Conservation (phyloP, 30 jellyfish, hydroid and myxozoan species). For the Aurelia aurita complex sp. Pacific region DNA sequence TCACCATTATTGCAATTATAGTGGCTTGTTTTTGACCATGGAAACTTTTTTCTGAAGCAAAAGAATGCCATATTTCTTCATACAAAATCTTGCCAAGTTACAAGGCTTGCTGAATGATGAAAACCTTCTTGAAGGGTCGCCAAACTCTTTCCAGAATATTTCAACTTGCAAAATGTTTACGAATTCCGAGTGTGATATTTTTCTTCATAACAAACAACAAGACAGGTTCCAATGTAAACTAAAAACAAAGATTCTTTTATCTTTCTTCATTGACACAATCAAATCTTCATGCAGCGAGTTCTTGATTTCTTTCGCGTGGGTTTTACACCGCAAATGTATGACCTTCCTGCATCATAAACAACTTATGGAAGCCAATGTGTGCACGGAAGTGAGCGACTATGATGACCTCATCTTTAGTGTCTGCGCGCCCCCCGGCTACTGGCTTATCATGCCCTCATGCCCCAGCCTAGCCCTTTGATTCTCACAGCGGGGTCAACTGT, state of each 20-base stretch:
- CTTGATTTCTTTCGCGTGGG: constrained; percentile 13
- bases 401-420: too few species aligned
- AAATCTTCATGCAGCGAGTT: background rate
- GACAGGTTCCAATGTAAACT: constrained; percentile 1
- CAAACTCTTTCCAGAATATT: too few species aligned
- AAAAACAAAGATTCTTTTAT: background rate
- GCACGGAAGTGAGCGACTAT: too few species aligned
- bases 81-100: too few species aligned
- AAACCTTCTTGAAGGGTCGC: too few species aligned
- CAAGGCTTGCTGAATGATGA: too few species aligned
- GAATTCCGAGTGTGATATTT: background rate
- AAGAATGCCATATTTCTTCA: constrained; percentile 52
- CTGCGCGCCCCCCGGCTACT: too few species aligned
- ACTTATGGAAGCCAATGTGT: too few species aligned
- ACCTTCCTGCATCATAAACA: background rate
- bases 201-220: background rate
- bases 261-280: background rate
- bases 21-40: constrained; percentile 60
- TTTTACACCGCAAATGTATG: background rate
- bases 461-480: too few species aligned
- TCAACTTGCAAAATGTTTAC: too few species aligned
- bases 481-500: too few species aligned
- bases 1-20: constrained; percentile 32
- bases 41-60: constrained; percentile 62
- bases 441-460: too few species aligned